Conservation (phyloP, 2,113 vertebrate species). For the Acrocephalus kingi region DNA sequence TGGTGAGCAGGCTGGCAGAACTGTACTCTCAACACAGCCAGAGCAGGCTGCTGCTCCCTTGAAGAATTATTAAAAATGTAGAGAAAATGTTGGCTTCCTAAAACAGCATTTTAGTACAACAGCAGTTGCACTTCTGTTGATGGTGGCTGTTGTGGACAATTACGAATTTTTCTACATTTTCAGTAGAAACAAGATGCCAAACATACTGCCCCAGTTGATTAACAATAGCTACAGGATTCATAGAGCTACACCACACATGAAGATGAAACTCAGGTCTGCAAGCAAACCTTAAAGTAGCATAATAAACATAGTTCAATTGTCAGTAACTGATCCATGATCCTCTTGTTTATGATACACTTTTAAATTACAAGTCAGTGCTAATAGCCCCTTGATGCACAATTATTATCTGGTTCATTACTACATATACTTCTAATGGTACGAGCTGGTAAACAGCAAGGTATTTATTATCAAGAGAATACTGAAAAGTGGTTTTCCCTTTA, state of each 20-base stretch:
- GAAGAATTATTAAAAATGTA: neutral
- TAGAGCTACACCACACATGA: neutral
- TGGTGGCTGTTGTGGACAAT: neutral
- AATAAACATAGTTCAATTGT: neutral
- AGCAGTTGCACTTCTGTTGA: neutral
- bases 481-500: neutral
- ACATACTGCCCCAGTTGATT: neutral
- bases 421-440: neutral
- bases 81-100: neutral
- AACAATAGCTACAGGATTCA: neutral
- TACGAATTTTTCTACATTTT: neutral
- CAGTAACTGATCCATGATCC: neutral
- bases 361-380: neutral
- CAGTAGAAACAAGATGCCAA: neutral
- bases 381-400: constrained; percentile 30
- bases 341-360: neutral
- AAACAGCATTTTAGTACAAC: neutral
- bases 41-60: neutral
- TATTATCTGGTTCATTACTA: constrained; percentile 9
- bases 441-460: neutral
- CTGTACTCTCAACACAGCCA: neutral
- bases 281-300: neutral
- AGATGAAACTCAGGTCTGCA: neutral
- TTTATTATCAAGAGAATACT: neutral
- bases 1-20: neutral